Evolutionary conservation across 2,888 invertebrate species (phyloP).

Genomic region (Conomelus anceps): DNA sequence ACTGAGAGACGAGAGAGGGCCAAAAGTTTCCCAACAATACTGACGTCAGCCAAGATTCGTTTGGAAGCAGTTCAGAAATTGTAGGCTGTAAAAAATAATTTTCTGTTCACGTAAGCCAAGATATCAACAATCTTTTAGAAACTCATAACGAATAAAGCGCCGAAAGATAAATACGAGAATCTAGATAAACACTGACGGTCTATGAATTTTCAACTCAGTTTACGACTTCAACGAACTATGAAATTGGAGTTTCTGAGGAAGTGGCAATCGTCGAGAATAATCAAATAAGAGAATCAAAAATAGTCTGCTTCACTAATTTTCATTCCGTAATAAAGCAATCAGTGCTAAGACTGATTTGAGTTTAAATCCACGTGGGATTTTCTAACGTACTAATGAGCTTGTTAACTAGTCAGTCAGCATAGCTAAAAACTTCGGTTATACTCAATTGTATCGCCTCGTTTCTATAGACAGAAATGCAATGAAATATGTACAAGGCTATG

Average conservation of each 20-base stretch:
- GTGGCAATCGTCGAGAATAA: not conserved
- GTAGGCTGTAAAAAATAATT: not conserved
- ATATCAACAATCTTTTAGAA: not conserved
- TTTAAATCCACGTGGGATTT: not conserved
- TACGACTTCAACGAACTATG: not conserved
- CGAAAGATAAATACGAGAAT: not conserved
- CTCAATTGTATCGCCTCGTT: too few species aligned
- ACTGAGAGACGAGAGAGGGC: not conserved
- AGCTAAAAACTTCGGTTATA: too few species aligned
- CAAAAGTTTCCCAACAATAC: not conserved
- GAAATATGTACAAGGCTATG: too few species aligned
- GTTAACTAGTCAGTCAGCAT: not conserved
- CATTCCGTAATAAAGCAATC: not conserved
- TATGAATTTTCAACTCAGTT: not conserved
- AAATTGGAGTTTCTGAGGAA: not conserved
- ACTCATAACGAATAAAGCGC: not conserved
- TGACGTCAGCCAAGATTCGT: not conserved
- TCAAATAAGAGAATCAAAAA: not conserved
- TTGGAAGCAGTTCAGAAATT: not conserved
- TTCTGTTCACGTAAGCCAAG: not conserved
- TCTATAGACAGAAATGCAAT: too few species aligned
- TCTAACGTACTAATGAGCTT: not conserved
- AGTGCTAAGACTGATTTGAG: not conserved
- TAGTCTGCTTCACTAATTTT: not conserved
- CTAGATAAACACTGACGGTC: not conserved